These are phyloP conservation scores for Zeugodacus cucurbitae DNA, from an alignment of 1,140 invertebrate species.

Conservation along the genomic window DNA sequence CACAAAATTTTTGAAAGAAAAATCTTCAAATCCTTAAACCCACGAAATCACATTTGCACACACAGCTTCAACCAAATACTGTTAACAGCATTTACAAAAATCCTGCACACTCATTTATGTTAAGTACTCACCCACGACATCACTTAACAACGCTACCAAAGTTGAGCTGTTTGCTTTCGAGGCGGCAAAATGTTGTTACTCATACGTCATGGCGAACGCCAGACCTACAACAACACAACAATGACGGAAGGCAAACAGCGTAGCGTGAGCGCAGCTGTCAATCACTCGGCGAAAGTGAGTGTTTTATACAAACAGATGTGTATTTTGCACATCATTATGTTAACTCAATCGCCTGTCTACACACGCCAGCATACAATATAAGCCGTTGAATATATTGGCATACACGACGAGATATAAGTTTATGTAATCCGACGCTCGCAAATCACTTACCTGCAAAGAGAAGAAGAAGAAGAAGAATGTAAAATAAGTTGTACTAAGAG, in stretches of 20 bases:
- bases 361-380: not conserved
- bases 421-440: not conserved
- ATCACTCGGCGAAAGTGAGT: not conserved
- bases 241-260: not conserved
- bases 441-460: conserved; percentile 17
- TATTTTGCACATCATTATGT: not conserved
- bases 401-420: not conserved
- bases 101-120: too few relatives aligned
- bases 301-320: not conserved
- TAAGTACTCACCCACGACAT: not conserved
- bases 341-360: not conserved
- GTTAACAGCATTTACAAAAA: too few relatives aligned
- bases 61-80: too few relatives aligned
- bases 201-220: not conserved
- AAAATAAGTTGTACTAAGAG: not conserved
- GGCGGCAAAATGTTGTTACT: not conserved
- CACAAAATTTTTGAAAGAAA: too few relatives aligned
- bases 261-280: not conserved
- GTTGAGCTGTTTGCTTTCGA: not conserved
- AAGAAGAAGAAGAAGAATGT: not conserved
- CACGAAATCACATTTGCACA: too few relatives aligned
- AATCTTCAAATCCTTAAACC: too few relatives aligned
- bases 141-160: not conserved
- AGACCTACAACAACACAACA: not conserved
- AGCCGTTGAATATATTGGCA: not conserved